Evolutionary conservation across 2,797 vertebrate genomes (phyloP), one percentile per base, ranked within the genome.

Genomic region (Aeoliscus strigatus): DNA sequence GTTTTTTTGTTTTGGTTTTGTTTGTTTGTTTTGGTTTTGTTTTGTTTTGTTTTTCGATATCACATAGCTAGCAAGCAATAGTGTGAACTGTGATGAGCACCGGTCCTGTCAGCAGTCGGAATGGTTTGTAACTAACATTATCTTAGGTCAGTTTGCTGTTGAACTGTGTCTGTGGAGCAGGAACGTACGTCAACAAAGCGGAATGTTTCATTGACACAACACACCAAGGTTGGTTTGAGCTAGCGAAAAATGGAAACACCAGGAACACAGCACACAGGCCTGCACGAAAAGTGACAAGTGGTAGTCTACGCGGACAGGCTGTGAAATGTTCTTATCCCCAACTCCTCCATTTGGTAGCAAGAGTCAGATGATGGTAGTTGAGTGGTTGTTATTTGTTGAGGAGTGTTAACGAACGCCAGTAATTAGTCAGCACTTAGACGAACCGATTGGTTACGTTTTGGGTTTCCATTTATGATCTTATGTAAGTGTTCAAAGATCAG

Each of bases 41-140:
- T 46, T 56, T 46, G 48, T 21, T 60, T 53, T 57, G 53, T 63
- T 63, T 68, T 54, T 62, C 30, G 65, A 59, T 31, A 68, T 59
- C 53, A 60, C 2, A 47, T 14, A 51, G 69, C 62, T 58, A 65
- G 46, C 60, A 27, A 38, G 17, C 45, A 14, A 4, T 17, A 1
- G 6, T 26, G 33, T 38, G 27, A 29, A 8, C 42, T 23, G 14
- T 17, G 46, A 6, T 23, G 30, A 27, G 14, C 21, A 17, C 1
- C 1, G 7, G 12, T 25, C 5, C 8, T 11, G 11, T 24, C n/a
- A 9, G 14, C 14, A 26, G 5, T 18, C n/a, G 29, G 26, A 23
- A 12, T 12, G 12, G 0, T 31, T 41, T 16, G 9, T 26, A 14
- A 58, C 31, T 28, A 4, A 11, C 21, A 9, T 8, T 13, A 3